Evolutionary conservation across 2,113 vertebrate species (phyloP), one percentile per base, ranked within the genome.

Genomic region (Condylura cristata): DNA sequence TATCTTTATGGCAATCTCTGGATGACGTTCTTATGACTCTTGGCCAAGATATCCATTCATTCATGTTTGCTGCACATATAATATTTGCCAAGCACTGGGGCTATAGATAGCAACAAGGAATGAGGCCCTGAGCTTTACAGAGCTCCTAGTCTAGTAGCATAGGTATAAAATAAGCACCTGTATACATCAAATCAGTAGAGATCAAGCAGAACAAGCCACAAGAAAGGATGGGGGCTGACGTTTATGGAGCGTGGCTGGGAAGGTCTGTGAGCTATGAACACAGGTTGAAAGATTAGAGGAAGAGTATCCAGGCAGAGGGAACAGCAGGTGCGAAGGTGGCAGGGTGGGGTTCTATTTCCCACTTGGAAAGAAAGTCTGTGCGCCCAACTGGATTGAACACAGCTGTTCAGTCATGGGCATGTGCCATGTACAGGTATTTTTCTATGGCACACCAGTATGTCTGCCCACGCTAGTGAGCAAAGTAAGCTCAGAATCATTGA

Each of bases 401-500:
- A 18, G 20, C 12, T 22, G 10, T 24, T 41, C 1, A 4, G 70
- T n/a, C n/a, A n/a, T n/a, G n/a, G n/a, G n/a, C n/a, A n/a, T n/a
- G 81, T 2, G 46, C 41, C 4, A 6, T 26, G 8, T 10, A 34
- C 30, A 14, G 7, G 53, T 46, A n/a, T 92, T 60, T 30, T 1
- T 26, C 22, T 12, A 5, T 1, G 7, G 53, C 32, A 6, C 0
- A 0, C 30, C 20, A 65, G n/a, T 18, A 6, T 26, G 0, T 56
- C 80, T 86, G 65, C 39, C 30, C 53, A 78, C 32, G 41, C 41
- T 48, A 72, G 82, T 22, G 56, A 68, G 90, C 41, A 34, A 86
- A 72, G 34, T 13, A 34, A 60, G 37, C 28, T 84, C 71, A 48
- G 83, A 70, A 61, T 32, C 76, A 18, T 24, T 48, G 72, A 24